Evolutionary conservation across 1,140 invertebrate genomes (phyloP), one percentile per base, ranked within the genome.

Genomic region (Galleria mellonella): DNA sequence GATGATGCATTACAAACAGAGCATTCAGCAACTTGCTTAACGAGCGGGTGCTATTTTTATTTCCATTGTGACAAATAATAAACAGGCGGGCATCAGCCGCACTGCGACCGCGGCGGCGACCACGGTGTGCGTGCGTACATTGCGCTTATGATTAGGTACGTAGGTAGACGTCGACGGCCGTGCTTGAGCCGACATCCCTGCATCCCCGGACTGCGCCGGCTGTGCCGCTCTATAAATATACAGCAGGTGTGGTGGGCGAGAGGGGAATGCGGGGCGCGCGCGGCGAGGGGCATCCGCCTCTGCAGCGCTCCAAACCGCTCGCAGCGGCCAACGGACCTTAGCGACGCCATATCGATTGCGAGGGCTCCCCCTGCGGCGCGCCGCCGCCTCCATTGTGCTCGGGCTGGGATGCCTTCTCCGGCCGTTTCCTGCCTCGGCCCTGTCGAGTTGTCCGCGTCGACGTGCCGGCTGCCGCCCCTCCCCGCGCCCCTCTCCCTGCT

Each of bases 281-380:
- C 55, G 55, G 49, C 51, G 49, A 43, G 71, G 75, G 74, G 69
- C 68, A 77, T 77, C 74, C 76, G 74, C 76, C 76, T 81, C 74
- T 73, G 69, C 74, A 81, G 73, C 70, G 70, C 63, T 76, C 72
- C 68, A 72, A 82, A 72, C 72, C 64, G 72, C 61, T 81, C 76
- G 62, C 72, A 78, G 67, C 78, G 76, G 74, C 79, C 79, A 79
- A 64, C 77, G 79, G 79, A 83, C 79, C 79, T 83, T 82, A 83
- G 77, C 79, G 75, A 75, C 79, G 77, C 66, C 73, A 84, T 84
- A 84, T 84, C 79, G 79, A 84, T 83, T 83, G 75, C 75, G 75
- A 83, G 72, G 79, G 75, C 73, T 79, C 79, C 79, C 79, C 77
- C 75, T 82, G 76, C 70, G 73, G 70, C 71, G 74, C 72, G 77